Percentiles rank a stretch among this genome's conserved stretches.
phyloP scores from a whole-genome alignment of 2,888 invertebrate genomes.

The Coelopa pilipes region DNA sequence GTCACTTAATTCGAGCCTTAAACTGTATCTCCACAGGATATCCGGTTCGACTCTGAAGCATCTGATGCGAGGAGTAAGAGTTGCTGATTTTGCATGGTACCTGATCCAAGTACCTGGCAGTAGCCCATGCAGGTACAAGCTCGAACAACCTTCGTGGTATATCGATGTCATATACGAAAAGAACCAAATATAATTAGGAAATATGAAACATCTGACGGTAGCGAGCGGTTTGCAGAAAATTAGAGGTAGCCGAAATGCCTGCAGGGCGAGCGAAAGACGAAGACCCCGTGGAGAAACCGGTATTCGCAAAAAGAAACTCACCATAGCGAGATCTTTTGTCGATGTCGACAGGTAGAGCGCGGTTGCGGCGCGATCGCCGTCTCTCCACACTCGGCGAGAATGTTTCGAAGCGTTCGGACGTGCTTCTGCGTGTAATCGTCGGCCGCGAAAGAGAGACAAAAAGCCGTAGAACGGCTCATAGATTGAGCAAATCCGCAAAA shows the following conservation, averaged over 20 bases:
- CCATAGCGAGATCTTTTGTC: slow-evolving; percentile 43
- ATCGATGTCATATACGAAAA: no score
- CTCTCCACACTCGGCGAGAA: slow-evolving; percentile 52
- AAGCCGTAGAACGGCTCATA: background rate
- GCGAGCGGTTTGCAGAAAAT: background rate
- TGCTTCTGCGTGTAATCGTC: slow-evolving; percentile 45
- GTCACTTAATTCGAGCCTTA: no score
- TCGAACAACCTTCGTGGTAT: no score
- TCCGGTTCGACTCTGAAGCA: background rate
- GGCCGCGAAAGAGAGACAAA: slow-evolving; percentile 3
- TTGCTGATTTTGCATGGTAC: no score
- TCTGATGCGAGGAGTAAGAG: no score
- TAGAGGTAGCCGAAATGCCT: background rate
- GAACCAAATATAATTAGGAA: background rate
- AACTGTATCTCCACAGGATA: background rate
- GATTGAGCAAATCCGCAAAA: slow-evolving; percentile 15
- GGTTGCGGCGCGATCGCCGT: slow-evolving; percentile 4
- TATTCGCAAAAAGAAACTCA: slow-evolving; percentile 37
- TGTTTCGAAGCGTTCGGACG: slow-evolving; percentile 57
- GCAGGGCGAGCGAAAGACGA: background rate
- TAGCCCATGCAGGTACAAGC: no score
- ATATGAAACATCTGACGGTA: background rate
- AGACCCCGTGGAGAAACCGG: slow-evolving; percentile 35
- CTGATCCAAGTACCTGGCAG: no score
- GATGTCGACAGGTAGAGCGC: slow-evolving; percentile 39